Conservation (phyloP, 2,113 vertebrate genomes). For the Charadrius vociferus region DNA sequence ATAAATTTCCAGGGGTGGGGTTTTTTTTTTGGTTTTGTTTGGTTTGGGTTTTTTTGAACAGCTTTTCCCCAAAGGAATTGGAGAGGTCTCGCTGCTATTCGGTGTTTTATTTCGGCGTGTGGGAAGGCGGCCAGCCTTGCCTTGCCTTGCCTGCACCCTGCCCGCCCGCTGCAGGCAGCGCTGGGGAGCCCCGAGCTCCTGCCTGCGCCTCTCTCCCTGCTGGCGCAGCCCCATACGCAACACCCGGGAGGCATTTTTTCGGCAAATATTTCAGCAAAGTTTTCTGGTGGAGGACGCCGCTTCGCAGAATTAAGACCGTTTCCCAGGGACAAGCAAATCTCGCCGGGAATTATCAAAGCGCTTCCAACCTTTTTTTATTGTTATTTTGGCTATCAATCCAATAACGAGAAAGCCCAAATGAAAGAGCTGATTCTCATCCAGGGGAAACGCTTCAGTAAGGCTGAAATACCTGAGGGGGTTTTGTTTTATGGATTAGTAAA, state of each 20-base stretch:
- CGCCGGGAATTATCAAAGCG: neutral
- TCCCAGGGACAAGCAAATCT: neutral
- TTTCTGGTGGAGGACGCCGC: neutral
- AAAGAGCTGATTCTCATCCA: neutral
- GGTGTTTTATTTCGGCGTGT: rapidly evolving
- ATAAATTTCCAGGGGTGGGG: neutral
- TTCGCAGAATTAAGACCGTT: rapidly evolving
- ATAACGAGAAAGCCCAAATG: neutral
- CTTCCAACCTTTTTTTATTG: neutral
- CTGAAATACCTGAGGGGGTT: neutral
- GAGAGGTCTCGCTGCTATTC: rapidly evolving
- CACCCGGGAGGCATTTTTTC: neutral
- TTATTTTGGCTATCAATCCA: neutral
- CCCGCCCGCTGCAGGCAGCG: too few relatives aligned
- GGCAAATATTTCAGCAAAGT: neutral
- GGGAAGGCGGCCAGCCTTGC: neutral
- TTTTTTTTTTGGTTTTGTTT: neutral
- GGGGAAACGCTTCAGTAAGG: rapidly evolving
- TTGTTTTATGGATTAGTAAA: neutral
- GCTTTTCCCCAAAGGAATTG: neutral
- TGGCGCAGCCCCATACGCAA: rapidly evolving
- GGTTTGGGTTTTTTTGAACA: neutral
- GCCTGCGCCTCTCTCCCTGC: neutral
- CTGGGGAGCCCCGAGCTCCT: neutral
- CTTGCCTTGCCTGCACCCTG: neutral